Conservation (phyloP, 2,888 invertebrate species). For the Dyspetes luteomarginatus region DNA sequence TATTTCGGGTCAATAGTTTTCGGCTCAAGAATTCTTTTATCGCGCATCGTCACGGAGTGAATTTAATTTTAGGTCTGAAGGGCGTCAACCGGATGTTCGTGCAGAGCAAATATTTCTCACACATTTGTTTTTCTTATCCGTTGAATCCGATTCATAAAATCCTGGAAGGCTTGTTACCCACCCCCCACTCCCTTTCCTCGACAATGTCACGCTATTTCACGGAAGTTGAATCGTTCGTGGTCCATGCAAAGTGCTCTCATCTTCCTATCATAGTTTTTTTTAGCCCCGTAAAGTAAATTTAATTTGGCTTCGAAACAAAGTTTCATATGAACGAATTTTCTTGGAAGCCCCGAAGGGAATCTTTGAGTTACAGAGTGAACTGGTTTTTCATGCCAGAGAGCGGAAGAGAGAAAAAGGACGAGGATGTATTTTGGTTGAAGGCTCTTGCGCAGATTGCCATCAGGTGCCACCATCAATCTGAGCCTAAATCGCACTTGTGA, state of each 20-base stretch:
- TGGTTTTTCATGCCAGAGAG: background rate
- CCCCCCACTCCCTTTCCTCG: no score
- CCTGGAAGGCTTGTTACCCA: background rate
- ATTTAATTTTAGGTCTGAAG: no score
- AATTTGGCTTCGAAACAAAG: constrained; percentile 16
- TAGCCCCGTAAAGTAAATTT: constrained; percentile 23
- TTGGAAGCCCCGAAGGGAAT: background rate
- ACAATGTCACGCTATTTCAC: background rate
- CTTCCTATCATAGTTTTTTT: background rate
- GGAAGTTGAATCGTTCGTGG: constrained; percentile 16
- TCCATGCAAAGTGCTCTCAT: constrained; percentile 20
- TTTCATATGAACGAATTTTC: constrained; percentile 25
- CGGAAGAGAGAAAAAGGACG: background rate
- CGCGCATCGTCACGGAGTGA: background rate
- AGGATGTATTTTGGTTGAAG: no score
- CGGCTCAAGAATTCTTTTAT: background rate
- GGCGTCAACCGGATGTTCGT: background rate
- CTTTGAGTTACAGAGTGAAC: constrained; percentile 15
- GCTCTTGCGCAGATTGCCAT: constrained; percentile 14
- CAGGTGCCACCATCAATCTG: constrained; percentile 21
- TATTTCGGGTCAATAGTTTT: no score
- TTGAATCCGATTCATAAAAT: background rate
- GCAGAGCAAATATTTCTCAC: background rate
- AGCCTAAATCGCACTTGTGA: constrained; percentile 6
- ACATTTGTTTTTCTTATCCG: background rate